phyloP scores from a whole-genome alignment of 64 coral and sea anemone species.

The Actinia tenebrosa region DNA sequence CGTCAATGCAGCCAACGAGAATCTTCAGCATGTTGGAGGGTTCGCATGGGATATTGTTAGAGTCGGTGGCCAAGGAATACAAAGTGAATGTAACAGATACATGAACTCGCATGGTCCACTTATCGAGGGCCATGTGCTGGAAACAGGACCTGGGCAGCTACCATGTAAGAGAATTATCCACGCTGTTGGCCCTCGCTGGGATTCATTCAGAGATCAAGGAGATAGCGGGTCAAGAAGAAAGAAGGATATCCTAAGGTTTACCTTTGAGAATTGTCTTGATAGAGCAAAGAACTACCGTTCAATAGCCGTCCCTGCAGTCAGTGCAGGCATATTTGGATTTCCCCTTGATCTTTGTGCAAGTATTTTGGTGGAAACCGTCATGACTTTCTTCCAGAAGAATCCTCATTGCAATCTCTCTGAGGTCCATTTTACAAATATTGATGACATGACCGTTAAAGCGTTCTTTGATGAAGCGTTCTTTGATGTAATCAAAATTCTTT shows the following conservation, averaged over 20 bases:
- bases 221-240: neutral
- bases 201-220: neutral
- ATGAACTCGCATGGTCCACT: neutral
- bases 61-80: constrained; percentile 17
- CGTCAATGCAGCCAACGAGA: constrained; percentile 53
- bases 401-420: constrained; percentile 25
- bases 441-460: constrained; percentile 36
- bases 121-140: neutral
- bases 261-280: constrained; percentile 20
- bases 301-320: constrained; percentile 68
- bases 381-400: constrained; percentile 40
- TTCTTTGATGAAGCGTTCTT: constrained; percentile 53
- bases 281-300: constrained; percentile 25
- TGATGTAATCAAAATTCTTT: too few species aligned
- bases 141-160: neutral
- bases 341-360: constrained; percentile 48
- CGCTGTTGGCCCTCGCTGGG: constrained; percentile 21
- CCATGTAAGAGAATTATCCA: constrained; percentile 67
- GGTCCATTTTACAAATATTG: constrained; percentile 65
- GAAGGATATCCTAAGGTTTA: constrained; percentile 15
- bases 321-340: constrained; percentile 58
- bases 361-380: constrained; percentile 37
- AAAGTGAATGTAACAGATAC: neutral
- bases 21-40: constrained; percentile 26
- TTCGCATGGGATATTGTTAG: constrained; percentile 1